Evolutionary conservation across 2,888 invertebrate genomes (phyloP), one percentile per base, ranked within the genome.

Genomic region (Corythucha ciliata): DNA sequence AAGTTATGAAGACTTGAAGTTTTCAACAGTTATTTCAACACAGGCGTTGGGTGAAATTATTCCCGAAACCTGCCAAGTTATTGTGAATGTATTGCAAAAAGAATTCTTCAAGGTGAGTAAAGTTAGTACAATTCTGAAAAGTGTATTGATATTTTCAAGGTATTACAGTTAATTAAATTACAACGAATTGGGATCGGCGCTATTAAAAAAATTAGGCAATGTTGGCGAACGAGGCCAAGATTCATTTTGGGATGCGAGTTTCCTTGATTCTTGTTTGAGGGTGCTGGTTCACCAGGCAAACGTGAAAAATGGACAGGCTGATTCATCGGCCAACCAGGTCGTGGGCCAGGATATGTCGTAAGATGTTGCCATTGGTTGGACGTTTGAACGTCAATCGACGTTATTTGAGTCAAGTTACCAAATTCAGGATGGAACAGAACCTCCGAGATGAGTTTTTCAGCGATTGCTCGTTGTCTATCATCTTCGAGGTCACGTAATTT

Each of bases 311-410:
- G 16, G 37, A 22, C 37, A 16, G 37, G 37, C 12, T 37, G 37
- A 37, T 37, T 37, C 37, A 8, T 37, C 22, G 37, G 37, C 37
- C 37, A 37, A 37, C 37, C 37, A 37, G 37, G 37, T 37, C 37
- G 37, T 37, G 37, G 37, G 20, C 37, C 37, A 21, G 37, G 37
- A 20, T 21, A 21, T 21, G 10, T 37, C 37, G 22, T 37, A 37
- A 22, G 37, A 14, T 37, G 37, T 37, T 37, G 37, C 37, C 37
- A 37, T 37, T 20, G 37, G 37, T 37, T 37, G 37, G 37, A 37
- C 22, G 37, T 20, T 16, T 37, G 37, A 37, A 37, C 21, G 16
- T 37, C 37, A 37, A 37, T 37, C 37, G 37, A 37, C 12, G 37
- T 37, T 20, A 37, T 20, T 37, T 37, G 37, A 21, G 37, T 37